phyloP scores from a whole-genome alignment of 2,113 vertebrate genomes.

The Phylloscopus whistleri region DNA sequence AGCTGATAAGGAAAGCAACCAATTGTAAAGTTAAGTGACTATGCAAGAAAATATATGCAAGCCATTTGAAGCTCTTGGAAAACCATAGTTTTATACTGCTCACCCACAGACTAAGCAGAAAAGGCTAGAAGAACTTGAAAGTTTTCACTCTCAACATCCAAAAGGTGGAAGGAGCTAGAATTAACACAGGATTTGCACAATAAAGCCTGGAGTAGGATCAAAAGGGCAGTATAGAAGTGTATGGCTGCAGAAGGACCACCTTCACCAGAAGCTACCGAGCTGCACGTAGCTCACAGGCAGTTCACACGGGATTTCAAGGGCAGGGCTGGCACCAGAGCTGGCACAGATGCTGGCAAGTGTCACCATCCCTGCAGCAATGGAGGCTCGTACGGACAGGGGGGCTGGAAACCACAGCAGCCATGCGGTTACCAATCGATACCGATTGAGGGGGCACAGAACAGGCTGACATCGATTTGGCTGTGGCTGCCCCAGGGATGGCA shows the following conservation, averaged over 20 bases:
- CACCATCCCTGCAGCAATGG: not conserved
- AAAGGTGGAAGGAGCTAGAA: not conserved
- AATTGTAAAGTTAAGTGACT: not conserved
- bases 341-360: not conserved
- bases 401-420: not conserved
- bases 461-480: fast-evolving
- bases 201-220: not conserved
- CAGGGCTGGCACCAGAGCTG: not conserved
- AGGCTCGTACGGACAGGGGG: fast-evolving
- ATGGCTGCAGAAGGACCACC: not conserved
- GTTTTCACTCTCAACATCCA: not conserved
- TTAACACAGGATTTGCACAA: not conserved
- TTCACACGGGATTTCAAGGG: not conserved
- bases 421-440: fast-evolving
- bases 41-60: not conserved
- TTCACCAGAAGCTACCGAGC: not conserved
- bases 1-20: not conserved
- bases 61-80: not conserved
- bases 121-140: not conserved
- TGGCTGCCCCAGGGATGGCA: not conserved
- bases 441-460: not conserved
- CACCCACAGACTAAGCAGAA: not conserved
- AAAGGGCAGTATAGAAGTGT: not conserved
- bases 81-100: not conserved
- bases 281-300: not conserved